phyloP scores from a whole-genome alignment of 2,113 vertebrate genomes.

The Labeo catla region DNA sequence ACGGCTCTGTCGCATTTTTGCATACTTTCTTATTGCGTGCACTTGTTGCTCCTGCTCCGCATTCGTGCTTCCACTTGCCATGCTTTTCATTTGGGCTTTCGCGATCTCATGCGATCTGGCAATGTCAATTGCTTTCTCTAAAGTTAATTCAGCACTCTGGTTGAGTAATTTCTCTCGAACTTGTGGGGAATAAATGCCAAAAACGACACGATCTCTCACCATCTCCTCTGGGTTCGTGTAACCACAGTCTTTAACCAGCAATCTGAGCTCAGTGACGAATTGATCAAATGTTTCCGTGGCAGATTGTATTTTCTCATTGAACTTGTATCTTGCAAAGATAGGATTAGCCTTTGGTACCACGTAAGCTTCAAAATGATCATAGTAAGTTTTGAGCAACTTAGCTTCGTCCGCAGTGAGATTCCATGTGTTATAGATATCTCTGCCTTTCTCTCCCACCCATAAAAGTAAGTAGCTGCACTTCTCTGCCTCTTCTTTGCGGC shows the following conservation, averaged over 20 bases:
- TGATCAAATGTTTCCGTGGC: conserved; percentile 29
- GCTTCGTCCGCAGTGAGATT: too few species aligned
- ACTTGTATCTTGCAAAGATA: too few species aligned
- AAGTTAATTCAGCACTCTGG: conserved; percentile 16
- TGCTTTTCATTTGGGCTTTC: not conserved
- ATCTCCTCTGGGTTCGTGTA: conserved; percentile 25
- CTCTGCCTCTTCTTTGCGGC: too few species aligned
- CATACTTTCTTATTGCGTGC: not conserved
- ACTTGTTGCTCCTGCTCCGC: not conserved
- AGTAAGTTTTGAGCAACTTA: too few species aligned
- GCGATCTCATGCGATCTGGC: conserved; percentile 17
- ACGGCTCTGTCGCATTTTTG: not conserved
- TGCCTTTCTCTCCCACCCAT: too few species aligned
- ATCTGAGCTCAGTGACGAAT: conserved; percentile 49
- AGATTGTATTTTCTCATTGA: too few species aligned
- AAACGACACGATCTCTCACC: too few species aligned
- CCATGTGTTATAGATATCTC: too few species aligned
- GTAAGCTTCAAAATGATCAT: too few species aligned
- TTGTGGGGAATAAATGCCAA: too few species aligned
- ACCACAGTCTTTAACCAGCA: conserved; percentile 48
- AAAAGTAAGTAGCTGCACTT: too few species aligned
- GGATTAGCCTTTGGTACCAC: too few species aligned
- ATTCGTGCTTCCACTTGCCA: conserved; percentile 14
- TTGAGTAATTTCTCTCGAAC: conserved; percentile 45
- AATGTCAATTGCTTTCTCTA: conserved; percentile 46